Evolutionary conservation across 2,888 invertebrate genomes (phyloP).

Genomic region (Bombylius major): DNA sequence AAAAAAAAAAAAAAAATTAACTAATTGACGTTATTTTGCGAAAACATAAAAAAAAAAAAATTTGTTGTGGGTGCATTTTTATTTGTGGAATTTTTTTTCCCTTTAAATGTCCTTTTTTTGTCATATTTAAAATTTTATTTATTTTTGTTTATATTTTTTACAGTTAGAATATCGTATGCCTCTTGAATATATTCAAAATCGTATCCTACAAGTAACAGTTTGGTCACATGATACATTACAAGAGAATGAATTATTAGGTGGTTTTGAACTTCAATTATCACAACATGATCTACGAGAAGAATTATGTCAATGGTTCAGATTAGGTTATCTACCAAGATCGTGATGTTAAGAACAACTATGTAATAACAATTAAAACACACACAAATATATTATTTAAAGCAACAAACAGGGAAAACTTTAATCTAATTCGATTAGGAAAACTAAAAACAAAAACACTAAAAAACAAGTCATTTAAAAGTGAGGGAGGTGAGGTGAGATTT

Average conservation of each 20-base stretch:
- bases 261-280: slow-evolving; percentile 67
- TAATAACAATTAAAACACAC: too few relatives aligned
- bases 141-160: background rate
- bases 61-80: background rate
- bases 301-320: slow-evolving; percentile 74
- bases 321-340: slow-evolving; percentile 38
- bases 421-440: too few relatives aligned
- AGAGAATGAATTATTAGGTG: slow-evolving; percentile 90
- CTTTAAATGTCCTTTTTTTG: background rate
- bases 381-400: too few relatives aligned
- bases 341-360: slow-evolving; percentile 10
- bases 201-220: slow-evolving; percentile 80
- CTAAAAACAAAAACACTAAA: too few relatives aligned
- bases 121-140: background rate
- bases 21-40: background rate
- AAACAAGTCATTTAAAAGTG: too few relatives aligned
- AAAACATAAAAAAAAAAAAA: background rate
- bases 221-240: slow-evolving; percentile 91
- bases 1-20: too few relatives aligned
- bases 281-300: slow-evolving; percentile 64
- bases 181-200: slow-evolving; percentile 58
- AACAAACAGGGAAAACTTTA: too few relatives aligned
- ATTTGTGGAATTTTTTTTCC: background rate
- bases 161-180: slow-evolving; percentile 82
- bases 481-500: too few relatives aligned